Percentiles rank a stretch among this genome's conserved stretches.
These are phyloP conservation scores for Perca fluviatilis DNA, from an alignment of 2,113 vertebrate genomes.

Conservation along the genomic window DNA sequence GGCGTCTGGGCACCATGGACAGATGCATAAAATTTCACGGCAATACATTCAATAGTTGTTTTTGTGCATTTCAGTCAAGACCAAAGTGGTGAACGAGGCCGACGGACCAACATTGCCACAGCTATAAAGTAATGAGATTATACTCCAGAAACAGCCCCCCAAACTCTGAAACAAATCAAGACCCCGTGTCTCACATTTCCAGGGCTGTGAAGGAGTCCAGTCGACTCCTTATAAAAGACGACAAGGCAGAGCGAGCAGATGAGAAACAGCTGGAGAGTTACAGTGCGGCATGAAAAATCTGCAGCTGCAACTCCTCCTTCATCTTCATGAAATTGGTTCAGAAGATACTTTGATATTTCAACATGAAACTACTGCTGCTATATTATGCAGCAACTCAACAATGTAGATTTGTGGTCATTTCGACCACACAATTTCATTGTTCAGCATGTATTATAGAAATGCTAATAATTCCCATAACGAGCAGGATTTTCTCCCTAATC, in stretches of 20 bases:
- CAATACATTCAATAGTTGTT: neutral
- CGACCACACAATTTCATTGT: slow-evolving; percentile 39
- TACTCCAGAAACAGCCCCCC: neutral
- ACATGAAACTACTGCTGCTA: slow-evolving; percentile 2
- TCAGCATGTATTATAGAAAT: slow-evolving; percentile 33
- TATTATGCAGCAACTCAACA: slow-evolving; percentile 15
- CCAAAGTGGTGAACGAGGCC: neutral
- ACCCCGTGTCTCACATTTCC: slow-evolving; percentile 29
- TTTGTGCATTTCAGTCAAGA: neutral
- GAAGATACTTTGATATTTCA: slow-evolving; percentile 55
- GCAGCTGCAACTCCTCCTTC: slow-evolving; percentile 67
- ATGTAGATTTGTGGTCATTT: slow-evolving; percentile 30
- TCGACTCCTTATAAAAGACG: slow-evolving; percentile 44
- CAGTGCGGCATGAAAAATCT: slow-evolving; percentile 41
- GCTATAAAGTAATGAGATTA: slow-evolving; percentile 1
- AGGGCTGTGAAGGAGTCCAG: slow-evolving; percentile 25
- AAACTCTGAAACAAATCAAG: neutral
- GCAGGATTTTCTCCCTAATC: slow-evolving; percentile 37
- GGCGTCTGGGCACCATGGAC: neutral
- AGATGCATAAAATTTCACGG: too few relatives aligned
- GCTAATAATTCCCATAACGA: slow-evolving; percentile 58
- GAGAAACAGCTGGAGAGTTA: slow-evolving; percentile 53
- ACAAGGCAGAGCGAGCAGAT: slow-evolving; percentile 39
- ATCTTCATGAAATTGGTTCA: slow-evolving; percentile 59
- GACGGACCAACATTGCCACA: neutral